Evolutionary conservation across 1,140 invertebrate species (phyloP).

Genomic region (Bombus turneri): DNA sequence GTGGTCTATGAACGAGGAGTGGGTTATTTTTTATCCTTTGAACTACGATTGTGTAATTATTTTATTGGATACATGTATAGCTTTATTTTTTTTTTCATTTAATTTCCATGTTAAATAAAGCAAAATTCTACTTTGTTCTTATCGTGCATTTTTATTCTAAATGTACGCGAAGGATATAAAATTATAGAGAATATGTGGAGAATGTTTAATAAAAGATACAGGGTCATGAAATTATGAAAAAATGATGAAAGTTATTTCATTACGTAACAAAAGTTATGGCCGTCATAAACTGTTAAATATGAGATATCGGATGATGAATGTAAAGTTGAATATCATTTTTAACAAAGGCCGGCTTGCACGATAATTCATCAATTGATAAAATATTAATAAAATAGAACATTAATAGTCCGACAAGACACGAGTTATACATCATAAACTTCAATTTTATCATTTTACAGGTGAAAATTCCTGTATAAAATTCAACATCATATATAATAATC

Average conservation of each 20-base stretch:
- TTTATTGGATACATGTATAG: neutral
- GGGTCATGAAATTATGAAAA: neutral
- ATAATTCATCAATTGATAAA: neutral
- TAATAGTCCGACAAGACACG: too few relatives aligned
- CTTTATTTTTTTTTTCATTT: neutral
- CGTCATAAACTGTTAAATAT: neutral
- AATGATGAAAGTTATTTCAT: neutral
- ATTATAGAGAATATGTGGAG: neutral
- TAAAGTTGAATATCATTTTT: neutral
- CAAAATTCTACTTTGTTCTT: neutral
- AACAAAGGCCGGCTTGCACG: neutral
- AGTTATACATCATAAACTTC: too few relatives aligned
- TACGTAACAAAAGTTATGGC: neutral
- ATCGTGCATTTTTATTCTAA: neutral
- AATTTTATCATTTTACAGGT: neutral
- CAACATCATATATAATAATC: too few relatives aligned
- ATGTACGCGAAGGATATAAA: neutral
- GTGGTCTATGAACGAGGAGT: too few relatives aligned
- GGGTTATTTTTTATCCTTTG: neutral
- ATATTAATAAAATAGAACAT: too few relatives aligned
- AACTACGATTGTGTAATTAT: neutral
- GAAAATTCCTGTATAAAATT: too few relatives aligned
- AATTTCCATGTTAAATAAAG: neutral
- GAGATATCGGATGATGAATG: neutral
- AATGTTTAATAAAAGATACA: neutral